Conservation (phyloP, 2,797 vertebrate genomes). For the Labroides dimidiatus region DNA sequence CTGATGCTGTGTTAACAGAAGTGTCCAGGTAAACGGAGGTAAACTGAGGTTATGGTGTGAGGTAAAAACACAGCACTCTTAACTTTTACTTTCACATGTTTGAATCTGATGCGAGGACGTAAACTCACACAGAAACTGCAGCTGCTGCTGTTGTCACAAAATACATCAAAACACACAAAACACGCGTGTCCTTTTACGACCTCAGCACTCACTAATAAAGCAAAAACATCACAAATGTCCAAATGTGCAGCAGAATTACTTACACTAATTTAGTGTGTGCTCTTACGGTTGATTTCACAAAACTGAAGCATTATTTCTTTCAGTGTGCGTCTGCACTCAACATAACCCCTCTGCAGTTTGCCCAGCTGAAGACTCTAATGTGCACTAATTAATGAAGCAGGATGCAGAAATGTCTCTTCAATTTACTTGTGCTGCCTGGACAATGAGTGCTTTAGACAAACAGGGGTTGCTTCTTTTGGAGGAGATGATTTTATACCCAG, state of each 20-base stretch:
- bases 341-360: slow-evolving; percentile 21
- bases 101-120: slow-evolving; percentile 2
- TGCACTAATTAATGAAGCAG: slow-evolving; percentile 51
- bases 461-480: slow-evolving; percentile 1
- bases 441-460: slow-evolving; percentile 6
- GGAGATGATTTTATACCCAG: slow-evolving; percentile 11
- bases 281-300: slow-evolving; percentile 24
- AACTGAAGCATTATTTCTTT: slow-evolving; percentile 7
- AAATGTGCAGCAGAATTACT: slow-evolving; percentile 24
- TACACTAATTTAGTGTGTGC: slow-evolving; percentile 14
- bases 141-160: background rate
- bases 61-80: slow-evolving; percentile 13
- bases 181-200: slow-evolving; percentile 5
- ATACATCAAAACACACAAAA: slow-evolving; percentile 1
- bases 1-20: slow-evolving; percentile 11
- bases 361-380: slow-evolving; percentile 36
- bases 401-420: slow-evolving; percentile 33
- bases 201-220: background rate
- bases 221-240: slow-evolving; percentile 4
- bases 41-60: slow-evolving; percentile 1
- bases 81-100: slow-evolving; percentile 11
- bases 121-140: background rate
- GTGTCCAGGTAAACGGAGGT: slow-evolving; percentile 26
- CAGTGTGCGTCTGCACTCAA: slow-evolving; percentile 23
- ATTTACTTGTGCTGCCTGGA: slow-evolving; percentile 20